Base-by-base conservation (phyloP, 1,140 invertebrate species). In the Drosophila nigrodunni region DNA sequence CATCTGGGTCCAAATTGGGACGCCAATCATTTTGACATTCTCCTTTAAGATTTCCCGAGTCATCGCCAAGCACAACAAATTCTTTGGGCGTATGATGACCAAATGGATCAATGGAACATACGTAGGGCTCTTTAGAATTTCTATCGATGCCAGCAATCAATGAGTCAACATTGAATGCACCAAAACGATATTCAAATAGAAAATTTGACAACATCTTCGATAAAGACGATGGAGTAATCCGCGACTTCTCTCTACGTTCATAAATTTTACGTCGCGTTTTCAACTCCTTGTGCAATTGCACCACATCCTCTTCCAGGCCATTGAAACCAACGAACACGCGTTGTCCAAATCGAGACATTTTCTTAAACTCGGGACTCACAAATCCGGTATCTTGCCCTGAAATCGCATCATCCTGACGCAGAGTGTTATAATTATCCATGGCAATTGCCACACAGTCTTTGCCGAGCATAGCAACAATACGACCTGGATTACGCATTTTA, bases 131-230 rank as follows among this genome's bases (percentile, higher is more conserved):
- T 1, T 15, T 4, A 1, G 11, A 15, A 1, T 15, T 0, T 1
- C 3, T 0, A 25, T 59, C 25, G 9, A 59, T 18, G 10, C 57
- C 57, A 8, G 41, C 57, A 2, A 59, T 3, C 7, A 59, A 10
- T 1, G 41, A 10, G 15, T 59, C 41, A 10, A 59, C 11, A 15
- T 9, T 30, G 21, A 13, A 59, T 0, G 57, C 41, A 8, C 11
- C 57, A 15, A 44, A 43, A n/a, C 57, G 41, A 44, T 59, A n/a
- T 7, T 59, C 41, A 4, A 13, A 59, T 2, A 59, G 25, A n/a
- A 44, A 44, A 5, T 6, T 15, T 0, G 57, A 59, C 0, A 59
- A 3, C 15, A 59, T 10, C 2, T 46, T 1, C n/a, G 21, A 13
- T 3, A 46, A 30, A 5, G 21, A 7, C 13, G 18, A 9, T 7